These are phyloP conservation scores for Crocidura indochinensis DNA, from an alignment of 2,797 vertebrate species.

Conservation along the genomic window DNA sequence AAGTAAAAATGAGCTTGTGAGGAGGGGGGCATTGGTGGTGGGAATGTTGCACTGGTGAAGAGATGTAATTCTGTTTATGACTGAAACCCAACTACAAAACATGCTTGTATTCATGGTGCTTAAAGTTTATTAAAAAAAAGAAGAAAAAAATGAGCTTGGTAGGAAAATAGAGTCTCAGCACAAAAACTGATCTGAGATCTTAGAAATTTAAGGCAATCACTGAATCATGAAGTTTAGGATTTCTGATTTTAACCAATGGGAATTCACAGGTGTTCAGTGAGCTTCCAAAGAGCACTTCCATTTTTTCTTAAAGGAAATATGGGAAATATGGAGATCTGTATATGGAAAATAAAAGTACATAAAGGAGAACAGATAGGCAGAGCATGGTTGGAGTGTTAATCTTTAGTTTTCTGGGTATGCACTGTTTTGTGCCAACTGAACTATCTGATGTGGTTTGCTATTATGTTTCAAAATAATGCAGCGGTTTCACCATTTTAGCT, in stretches of 20 bases:
- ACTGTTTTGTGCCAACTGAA: not conserved
- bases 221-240: slow-evolving; percentile 42
- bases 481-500: slow-evolving; percentile 76
- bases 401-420: slow-evolving; percentile 60
- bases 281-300: not conserved
- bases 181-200: slow-evolving; percentile 59
- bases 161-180: not conserved
- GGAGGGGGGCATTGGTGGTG: not conserved
- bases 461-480: slow-evolving; percentile 79
- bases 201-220: slow-evolving; percentile 62
- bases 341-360: slow-evolving; percentile 55
- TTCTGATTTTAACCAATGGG: slow-evolving; percentile 9
- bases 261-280: slow-evolving; percentile 65
- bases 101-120: too few species aligned
- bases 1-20: slow-evolving; percentile 52
- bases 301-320: slow-evolving; percentile 66
- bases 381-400: not conserved
- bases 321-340: slow-evolving; percentile 41
- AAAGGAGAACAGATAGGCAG: not conserved
- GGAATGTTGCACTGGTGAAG: too few species aligned
- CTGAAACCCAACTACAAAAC: too few species aligned
- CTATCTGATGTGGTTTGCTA: slow-evolving; percentile 48
- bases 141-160: slow-evolving; percentile 39
- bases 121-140: too few species aligned
- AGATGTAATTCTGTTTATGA: too few species aligned